Percentiles rank a stretch among this genome's conserved stretches.
Evolutionary conservation across 1,140 invertebrate genomes (phyloP).

Genomic region (Eumeta japonica): DNA sequence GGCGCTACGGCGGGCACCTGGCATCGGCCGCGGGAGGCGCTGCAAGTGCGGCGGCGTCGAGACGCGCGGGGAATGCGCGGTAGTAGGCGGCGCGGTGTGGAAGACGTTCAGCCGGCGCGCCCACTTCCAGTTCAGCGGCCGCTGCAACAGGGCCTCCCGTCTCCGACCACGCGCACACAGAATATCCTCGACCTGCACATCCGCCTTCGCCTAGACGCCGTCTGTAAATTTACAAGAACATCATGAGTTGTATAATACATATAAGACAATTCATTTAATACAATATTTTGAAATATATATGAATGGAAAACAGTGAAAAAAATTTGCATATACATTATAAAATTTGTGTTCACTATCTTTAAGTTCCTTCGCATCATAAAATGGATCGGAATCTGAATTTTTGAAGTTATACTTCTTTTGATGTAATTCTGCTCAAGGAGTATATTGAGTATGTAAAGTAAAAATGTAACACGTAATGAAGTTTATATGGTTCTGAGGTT

Average conservation of each 20-base stretch:
- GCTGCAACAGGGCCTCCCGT: constrained; percentile 5
- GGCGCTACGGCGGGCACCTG: no score
- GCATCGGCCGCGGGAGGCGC: constrained; percentile 66
- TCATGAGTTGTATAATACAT: background rate
- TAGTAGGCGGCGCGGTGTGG: constrained; percentile 70
- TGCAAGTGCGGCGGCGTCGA: constrained; percentile 75
- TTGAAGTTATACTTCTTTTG: no score
- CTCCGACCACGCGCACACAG: constrained; percentile 30
- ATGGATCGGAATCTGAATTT: no score
- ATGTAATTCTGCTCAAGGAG: no score
- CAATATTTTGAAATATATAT: background rate
- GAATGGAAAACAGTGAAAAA: background rate
- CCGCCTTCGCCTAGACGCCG: constrained; percentile 36
- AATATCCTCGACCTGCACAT: constrained; percentile 33
- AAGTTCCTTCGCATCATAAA: no score
- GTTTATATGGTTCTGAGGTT: no score
- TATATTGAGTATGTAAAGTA: no score
- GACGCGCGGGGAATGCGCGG: constrained; percentile 80
- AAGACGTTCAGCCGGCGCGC: constrained; percentile 72
- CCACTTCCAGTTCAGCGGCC: constrained; percentile 74
- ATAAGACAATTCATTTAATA: background rate
- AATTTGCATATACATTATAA: background rate
- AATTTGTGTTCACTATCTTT: no score
- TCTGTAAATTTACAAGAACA: no score
- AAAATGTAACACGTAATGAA: no score